phyloP scores from a whole-genome alignment of 2,888 invertebrate species.

The Muschampia plurimacula region DNA sequence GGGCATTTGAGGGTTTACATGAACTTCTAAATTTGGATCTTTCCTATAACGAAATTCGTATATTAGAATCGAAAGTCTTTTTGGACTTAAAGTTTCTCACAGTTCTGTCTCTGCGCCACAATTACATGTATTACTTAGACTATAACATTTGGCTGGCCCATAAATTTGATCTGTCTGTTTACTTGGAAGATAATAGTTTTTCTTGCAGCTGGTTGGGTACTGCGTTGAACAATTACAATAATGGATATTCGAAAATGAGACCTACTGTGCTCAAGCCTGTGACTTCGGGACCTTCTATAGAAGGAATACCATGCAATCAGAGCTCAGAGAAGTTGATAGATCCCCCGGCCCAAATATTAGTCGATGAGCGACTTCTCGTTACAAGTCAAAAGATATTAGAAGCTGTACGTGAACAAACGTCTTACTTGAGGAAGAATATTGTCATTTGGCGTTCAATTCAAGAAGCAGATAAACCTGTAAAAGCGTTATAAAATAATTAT shows the following conservation, averaged over 20 bases:
- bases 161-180: conserved; percentile 59
- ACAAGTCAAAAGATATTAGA: conserved; percentile 71
- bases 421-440: conserved; percentile 54
- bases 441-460: conserved; percentile 52
- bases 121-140: conserved; percentile 60
- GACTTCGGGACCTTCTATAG: conserved; percentile 57
- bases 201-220: conserved; percentile 70
- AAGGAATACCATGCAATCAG: conserved; percentile 68
- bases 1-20: conserved; percentile 64
- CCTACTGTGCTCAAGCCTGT: conserved; percentile 54
- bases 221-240: conserved; percentile 65
- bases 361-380: conserved; percentile 68
- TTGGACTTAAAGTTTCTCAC: conserved; percentile 65
- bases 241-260: conserved; percentile 68
- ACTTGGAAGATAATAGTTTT: conserved; percentile 69
- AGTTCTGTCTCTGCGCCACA: conserved; percentile 62
- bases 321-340: conserved; percentile 42
- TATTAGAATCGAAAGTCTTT: conserved; percentile 66
- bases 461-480: conserved; percentile 45
- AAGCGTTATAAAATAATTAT: not conserved
- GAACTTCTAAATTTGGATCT: conserved; percentile 57
- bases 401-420: conserved; percentile 70
- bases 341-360: conserved; percentile 43
- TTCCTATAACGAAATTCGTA: conserved; percentile 58
- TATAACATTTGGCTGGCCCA: conserved; percentile 68